A percentile compares a stretch with the other conserved stretches of the same genome.
These are phyloP conservation scores for Micromys minutus DNA, from an alignment of 2,113 vertebrate genomes.

Conservation along the genomic window DNA sequence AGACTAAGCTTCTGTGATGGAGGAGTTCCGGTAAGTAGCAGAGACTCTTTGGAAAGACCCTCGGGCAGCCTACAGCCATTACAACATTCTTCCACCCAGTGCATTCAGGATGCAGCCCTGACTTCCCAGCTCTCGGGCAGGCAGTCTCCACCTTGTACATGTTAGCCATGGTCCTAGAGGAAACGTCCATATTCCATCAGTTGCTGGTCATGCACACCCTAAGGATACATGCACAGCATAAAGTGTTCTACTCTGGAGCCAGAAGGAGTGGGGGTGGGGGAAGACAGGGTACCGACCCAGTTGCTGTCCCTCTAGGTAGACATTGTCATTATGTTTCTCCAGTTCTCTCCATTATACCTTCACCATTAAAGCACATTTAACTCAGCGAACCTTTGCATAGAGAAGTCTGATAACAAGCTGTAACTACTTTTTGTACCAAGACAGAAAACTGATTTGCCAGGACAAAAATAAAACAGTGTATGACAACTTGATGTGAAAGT, in stretches of 20 bases:
- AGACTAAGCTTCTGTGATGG: not conserved
- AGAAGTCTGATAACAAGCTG: not conserved
- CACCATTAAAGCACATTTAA: constrained; percentile 15
- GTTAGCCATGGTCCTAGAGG: not conserved
- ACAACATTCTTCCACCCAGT: not conserved
- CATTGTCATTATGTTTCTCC: not conserved
- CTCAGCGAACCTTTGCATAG: not conserved
- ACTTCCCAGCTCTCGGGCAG: not conserved
- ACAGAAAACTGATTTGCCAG: not conserved
- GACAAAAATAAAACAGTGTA: constrained; percentile 45
- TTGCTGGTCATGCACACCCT: too few relatives aligned
- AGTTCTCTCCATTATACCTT: not conserved
- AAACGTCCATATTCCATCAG: not conserved
- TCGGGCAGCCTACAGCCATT: not conserved
- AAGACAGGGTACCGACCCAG: not conserved
- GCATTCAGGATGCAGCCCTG: not conserved
- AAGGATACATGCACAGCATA: not conserved
- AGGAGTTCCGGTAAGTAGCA: not conserved
- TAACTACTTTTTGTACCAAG: not conserved
- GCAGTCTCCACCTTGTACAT: not conserved
- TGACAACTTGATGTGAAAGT: constrained; percentile 29
- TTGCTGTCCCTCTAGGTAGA: not conserved
- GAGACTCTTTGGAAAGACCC: not conserved
- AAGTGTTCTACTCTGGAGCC: not conserved
- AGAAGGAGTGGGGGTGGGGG: not conserved